Evolutionary conservation across 2,888 invertebrate genomes (phyloP), one percentile per base, ranked within the genome.

Genomic region (Sinohyriopsis cumingii): DNA sequence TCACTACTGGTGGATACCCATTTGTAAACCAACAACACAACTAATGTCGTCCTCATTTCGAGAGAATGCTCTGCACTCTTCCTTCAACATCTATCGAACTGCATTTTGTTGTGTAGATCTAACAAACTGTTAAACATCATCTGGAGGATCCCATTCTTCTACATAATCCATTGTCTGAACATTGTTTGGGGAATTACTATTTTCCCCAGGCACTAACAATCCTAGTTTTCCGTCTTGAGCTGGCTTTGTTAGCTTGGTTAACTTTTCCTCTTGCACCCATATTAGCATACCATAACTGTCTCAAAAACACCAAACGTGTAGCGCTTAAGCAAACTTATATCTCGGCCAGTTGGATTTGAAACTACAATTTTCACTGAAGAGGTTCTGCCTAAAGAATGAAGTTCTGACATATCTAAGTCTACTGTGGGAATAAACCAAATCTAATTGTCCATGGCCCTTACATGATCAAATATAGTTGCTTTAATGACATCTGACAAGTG

Each of bases 51-150:
- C 55, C 24, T 69, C 75, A 57, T 68, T 57, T 25, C 55, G 62
- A 7, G 74, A 68, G 68, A 80, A 78, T 6, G 72, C 71, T 25
- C 22, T 55, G 54, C 63, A 65, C 55, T 78, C 69, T 66, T 78
- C 71, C 12, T 60, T 45, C 18, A 78, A 60, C 59, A 76, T 55
- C 45, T 70, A 12, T 19, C 64, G 64, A 6, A 73, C 65, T 78
- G 67, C 19, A 68, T 59, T 55, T 54, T n/a, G n/a, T 59, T 1
- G 63, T 33, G 5, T n/a, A n/a, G n/a, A n/a, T n/a, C n/a, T n/a
- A 75, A 59, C 15, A 55, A 33, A 53, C n/a, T 33, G 18, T n/a
- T 63, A 57, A 6, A 77, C 55, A 55, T 77, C 71, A n/a, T 76
- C 59, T 20, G 66, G 67, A 25, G 79, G 75, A 53, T 72, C 70